A percentile compares a stretch with the other conserved stretches of the same genome.
Evolutionary conservation across 2,888 invertebrate species (phyloP).

Genomic region (Hofmannophila pseudospretella): DNA sequence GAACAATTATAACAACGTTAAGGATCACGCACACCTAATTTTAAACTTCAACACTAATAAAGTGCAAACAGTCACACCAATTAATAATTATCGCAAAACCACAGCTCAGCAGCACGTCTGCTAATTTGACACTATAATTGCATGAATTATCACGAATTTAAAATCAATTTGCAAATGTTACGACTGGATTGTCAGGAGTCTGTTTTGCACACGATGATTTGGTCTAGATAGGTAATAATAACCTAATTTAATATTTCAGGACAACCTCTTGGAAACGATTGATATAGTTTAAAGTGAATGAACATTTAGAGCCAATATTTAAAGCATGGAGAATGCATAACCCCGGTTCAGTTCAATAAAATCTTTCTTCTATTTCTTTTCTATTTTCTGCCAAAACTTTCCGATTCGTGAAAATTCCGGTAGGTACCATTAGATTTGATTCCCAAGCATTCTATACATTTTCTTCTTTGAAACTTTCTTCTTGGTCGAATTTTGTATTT

Average conservation of each 20-base stretch:
- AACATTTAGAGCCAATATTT: constrained; percentile 46
- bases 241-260: constrained; percentile 11
- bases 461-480: constrained; percentile 67
- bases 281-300: constrained; percentile 54
- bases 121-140: constrained; percentile 59
- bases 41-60: constrained; percentile 38
- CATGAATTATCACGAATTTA: constrained; percentile 55
- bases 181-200: constrained; percentile 24
- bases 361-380: constrained; percentile 44
- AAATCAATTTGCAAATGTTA: constrained; percentile 29
- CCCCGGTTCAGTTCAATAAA: constrained; percentile 32
- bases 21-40: constrained; percentile 43
- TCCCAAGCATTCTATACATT: constrained; percentile 66
- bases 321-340: constrained; percentile 57
- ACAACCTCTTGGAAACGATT: constrained; percentile 15
- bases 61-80: constrained; percentile 38
- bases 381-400: constrained; percentile 46
- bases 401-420: constrained; percentile 74
- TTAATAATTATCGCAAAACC: constrained; percentile 42
- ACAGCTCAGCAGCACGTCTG: constrained; percentile 47
- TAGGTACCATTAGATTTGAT: constrained; percentile 62
- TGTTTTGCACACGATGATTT: constrained; percentile 23
- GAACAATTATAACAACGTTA: constrained; percentile 25
- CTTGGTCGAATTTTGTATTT: constrained; percentile 72
- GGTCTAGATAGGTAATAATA: constrained; percentile 19